These are phyloP conservation scores for Ophiodon elongatus DNA, from an alignment of 2,113 vertebrate genomes.

Conservation along the genomic window DNA sequence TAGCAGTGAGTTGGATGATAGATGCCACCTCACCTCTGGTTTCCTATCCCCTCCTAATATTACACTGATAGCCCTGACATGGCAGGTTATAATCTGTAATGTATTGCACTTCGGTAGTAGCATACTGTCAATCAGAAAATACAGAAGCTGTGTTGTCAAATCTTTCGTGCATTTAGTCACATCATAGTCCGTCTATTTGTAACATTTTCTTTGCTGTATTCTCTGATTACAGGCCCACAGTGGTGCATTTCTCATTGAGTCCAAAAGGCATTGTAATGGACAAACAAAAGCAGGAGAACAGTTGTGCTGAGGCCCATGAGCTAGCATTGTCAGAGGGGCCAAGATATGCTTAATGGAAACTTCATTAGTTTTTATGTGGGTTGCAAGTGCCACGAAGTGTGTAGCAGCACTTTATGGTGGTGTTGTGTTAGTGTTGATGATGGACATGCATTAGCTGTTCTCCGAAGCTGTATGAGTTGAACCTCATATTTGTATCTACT, in stretches of 20 bases:
- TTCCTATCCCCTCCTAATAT: not conserved
- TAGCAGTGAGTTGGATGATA: too few species aligned
- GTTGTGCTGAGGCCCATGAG: conserved; percentile 26
- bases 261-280: conserved; percentile 22
- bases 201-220: conserved; percentile 12
- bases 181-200: not conserved
- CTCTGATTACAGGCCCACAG: not conserved
- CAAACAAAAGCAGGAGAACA: conserved; percentile 21
- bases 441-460: conserved; percentile 47
- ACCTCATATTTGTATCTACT: conserved; percentile 13
- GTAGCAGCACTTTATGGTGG: conserved; percentile 39
- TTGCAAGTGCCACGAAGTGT: conserved; percentile 31
- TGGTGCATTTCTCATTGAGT: conserved; percentile 21
- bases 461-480: conserved; percentile 15
- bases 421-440: conserved; percentile 36
- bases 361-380: conserved; percentile 49
- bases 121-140: not conserved
- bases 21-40: conserved; percentile 60
- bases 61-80: not conserved
- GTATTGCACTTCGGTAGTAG: not conserved
- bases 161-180: not conserved
- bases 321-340: conserved; percentile 40
- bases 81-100: not conserved
- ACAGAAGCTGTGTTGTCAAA: not conserved
- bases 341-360: conserved; percentile 68